Conservation (phyloP, 2,797 vertebrate genomes). For the Rhodeus uyekii region DNA sequence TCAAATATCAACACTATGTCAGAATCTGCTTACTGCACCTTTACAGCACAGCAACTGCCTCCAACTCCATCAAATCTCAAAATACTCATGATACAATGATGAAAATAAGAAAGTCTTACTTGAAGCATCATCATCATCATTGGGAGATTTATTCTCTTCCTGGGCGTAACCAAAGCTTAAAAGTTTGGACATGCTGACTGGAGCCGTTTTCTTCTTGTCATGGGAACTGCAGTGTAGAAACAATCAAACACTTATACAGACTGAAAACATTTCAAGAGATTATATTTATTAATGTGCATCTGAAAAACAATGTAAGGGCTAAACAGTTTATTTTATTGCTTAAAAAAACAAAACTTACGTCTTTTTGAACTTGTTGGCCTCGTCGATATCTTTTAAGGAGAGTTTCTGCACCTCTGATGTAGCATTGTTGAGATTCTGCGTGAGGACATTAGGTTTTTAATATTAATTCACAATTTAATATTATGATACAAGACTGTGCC, state of each 20-base stretch:
- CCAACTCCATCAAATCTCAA: background rate
- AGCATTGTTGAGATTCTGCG: slow-evolving; percentile 57
- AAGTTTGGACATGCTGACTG: slow-evolving; percentile 82
- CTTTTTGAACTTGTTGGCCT: slow-evolving; percentile 75
- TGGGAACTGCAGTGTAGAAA: slow-evolving; percentile 64
- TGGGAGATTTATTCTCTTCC: slow-evolving; percentile 71
- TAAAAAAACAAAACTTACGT: slow-evolving; percentile 62
- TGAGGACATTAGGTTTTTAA: background rate
- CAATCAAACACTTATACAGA: background rate
- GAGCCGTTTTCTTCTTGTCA: slow-evolving; percentile 71
- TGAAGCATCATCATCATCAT: slow-evolving; percentile 76
- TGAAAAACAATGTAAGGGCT: background rate
- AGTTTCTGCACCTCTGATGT: slow-evolving; percentile 65
- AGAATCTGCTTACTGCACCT: background rate
- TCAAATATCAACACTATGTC: background rate
- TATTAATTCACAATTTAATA: background rate
- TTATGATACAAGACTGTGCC: background rate
- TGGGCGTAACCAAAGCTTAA: slow-evolving; percentile 81
- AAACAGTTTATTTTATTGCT: background rate
- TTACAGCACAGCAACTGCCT: background rate
- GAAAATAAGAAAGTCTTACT: slow-evolving; percentile 65
- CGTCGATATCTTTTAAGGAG: slow-evolving; percentile 54
- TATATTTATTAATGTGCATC: background rate
- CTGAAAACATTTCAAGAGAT: no score
- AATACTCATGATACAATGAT: background rate